Percentiles rank a stretch among this genome's conserved stretches.
phyloP scores from a whole-genome alignment of 2,113 vertebrate species.

The Syngnathus floridae region DNA sequence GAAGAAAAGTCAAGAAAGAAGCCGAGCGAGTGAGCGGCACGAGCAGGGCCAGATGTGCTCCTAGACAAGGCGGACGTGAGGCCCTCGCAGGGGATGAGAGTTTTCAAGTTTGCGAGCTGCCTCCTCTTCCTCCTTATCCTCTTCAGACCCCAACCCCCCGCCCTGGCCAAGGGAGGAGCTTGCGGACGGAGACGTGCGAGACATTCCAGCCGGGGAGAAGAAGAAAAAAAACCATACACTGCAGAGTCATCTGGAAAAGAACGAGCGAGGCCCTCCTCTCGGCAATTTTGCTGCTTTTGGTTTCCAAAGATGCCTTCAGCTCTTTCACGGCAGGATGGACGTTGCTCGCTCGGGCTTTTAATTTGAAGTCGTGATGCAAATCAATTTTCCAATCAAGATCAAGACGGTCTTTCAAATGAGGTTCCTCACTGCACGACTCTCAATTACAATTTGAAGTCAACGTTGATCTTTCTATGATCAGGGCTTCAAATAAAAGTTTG shows the following conservation, averaged over 20 bases:
- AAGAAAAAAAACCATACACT: slow-evolving; percentile 10
- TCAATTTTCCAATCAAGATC: no score
- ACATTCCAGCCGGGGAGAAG: slow-evolving; percentile 48
- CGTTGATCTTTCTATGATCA: no score
- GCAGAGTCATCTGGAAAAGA: background rate
- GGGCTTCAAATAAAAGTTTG: no score
- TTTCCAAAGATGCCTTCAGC: no score
- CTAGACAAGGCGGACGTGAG: background rate
- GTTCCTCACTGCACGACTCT: no score
- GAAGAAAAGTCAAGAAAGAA: background rate
- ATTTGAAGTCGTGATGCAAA: no score
- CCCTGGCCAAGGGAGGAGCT: slow-evolving; percentile 45
- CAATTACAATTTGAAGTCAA: no score
- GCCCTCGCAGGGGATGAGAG: background rate
- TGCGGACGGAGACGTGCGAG: slow-evolving; percentile 32
- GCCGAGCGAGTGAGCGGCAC: background rate
- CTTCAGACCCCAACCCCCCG: slow-evolving; percentile 48
- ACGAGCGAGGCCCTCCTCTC: no score
- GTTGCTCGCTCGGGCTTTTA: no score
- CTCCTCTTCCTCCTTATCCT: slow-evolving; percentile 37
- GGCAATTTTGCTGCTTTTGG: no score
- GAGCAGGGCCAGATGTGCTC: background rate
- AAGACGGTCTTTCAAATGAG: no score
- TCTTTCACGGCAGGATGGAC: no score
- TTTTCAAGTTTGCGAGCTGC: background rate